Percentiles rank a stretch among this genome's conserved stretches.
These are phyloP conservation scores for Pseudolaguvia tuberculata DNA, from an alignment of 2,113 vertebrate genomes.

Conservation along the genomic window DNA sequence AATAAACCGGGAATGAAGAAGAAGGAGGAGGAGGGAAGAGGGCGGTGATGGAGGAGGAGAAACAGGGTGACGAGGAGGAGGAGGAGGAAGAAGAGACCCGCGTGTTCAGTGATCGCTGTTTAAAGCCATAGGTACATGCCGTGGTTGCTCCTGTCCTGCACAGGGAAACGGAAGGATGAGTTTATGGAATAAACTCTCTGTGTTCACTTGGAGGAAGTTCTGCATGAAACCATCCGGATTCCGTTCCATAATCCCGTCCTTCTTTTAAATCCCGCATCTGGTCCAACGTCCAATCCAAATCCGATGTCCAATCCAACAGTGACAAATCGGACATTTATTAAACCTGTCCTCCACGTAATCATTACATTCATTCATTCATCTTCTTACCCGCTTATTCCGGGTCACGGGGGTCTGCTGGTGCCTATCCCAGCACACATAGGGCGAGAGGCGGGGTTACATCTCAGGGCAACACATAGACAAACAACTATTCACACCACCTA, in stretches of 20 bases:
- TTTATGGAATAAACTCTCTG: background rate
- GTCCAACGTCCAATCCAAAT: background rate
- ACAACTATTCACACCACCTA: too few species aligned
- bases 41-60: constrained; percentile 47
- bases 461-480: too few species aligned
- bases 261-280: too few species aligned
- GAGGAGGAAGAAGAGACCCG: constrained; percentile 24
- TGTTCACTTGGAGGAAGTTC: background rate
- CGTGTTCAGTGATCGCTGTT: background rate
- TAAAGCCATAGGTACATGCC: background rate
- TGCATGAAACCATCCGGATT: background rate
- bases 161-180: background rate
- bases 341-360: too few species aligned
- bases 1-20: constrained; percentile 38
- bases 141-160: background rate
- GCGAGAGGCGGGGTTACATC: too few species aligned
- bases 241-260: too few species aligned
- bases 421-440: too few species aligned
- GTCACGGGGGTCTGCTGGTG: too few species aligned
- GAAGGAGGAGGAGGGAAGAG: constrained; percentile 16
- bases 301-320: background rate
- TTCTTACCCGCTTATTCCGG: too few species aligned
- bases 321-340: too few species aligned
- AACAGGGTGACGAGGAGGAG: too few species aligned
- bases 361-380: too few species aligned